Evolutionary conservation across 2,888 invertebrate species (phyloP).

Genomic region (Steinernema hermaphroditum): DNA sequence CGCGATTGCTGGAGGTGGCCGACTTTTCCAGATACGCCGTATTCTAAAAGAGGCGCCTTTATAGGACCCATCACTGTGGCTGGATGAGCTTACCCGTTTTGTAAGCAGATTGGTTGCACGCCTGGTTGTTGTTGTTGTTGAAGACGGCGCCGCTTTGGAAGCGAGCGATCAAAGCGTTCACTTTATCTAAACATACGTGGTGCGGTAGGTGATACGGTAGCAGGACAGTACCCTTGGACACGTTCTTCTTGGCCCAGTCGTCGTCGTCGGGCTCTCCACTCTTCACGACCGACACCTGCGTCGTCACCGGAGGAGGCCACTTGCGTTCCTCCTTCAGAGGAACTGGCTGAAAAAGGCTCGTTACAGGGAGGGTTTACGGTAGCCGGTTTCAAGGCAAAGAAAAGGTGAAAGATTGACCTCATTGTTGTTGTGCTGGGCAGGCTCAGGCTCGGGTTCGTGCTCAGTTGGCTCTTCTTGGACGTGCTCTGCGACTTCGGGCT

Average conservation of each 20-base stretch:
- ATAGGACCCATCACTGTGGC: too few species aligned
- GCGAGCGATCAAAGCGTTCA: conserved; percentile 22
- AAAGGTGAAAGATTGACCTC: neutral
- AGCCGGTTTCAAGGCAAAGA: neutral
- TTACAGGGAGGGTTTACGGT: too few species aligned
- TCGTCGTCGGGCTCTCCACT: conserved; percentile 21
- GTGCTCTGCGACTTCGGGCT: neutral
- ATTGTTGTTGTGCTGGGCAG: conserved; percentile 5
- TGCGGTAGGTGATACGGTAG: neutral
- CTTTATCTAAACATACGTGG: conserved; percentile 3
- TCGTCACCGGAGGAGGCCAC: conserved; percentile 8
- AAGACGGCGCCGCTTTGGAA: conserved; percentile 26
- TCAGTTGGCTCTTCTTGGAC: neutral
- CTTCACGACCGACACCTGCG: conserved; percentile 10
- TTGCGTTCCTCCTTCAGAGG: conserved; percentile 18
- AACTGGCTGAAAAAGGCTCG: neutral
- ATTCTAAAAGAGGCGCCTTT: neutral
- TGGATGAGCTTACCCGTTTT: neutral
- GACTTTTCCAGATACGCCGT: conserved; percentile 22
- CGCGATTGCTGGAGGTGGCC: conserved; percentile 7
- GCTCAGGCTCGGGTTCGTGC: neutral
- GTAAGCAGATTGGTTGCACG: neutral
- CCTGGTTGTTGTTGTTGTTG: conserved; percentile 15
- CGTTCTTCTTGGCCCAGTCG: conserved; percentile 23
- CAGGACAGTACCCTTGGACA: neutral